Evolutionary conservation across 2,113 vertebrate species (phyloP), one percentile per base, ranked within the genome.

Genomic region (Malurus cyaneus): DNA sequence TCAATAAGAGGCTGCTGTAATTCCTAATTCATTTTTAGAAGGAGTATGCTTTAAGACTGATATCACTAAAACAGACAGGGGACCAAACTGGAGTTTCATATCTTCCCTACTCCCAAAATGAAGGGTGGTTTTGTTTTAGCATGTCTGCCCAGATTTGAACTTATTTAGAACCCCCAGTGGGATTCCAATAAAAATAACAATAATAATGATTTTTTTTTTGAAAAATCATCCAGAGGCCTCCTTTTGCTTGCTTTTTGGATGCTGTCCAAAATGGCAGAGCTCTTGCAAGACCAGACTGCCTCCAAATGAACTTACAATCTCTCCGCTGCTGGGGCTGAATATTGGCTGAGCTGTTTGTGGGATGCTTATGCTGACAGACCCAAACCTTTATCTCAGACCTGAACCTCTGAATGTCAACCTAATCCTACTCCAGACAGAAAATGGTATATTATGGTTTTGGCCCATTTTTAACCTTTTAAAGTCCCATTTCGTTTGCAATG

Each of bases 171-270:
- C 34, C 16, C 42, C 80, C 49, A 36, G 18, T 83, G 67, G 59
- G n/a, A 79, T 95, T 71, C 66, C 42, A 78, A 73, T 53, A 42
- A 59, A 66, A 80, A 69, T 56, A 66, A 32, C 26, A 29, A 24
- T n/a, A 34, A 26, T 4, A 54, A 23, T 21, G n/a, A 29, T 34
- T 56, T 44, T 34, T 56, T 44, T 31, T 31, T 9, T 6, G 12
- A 41, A 70, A 59, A 42, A n/a, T 2, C 14, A 81, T 82, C 46
- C 42, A 77, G 41, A 9, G 78, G 62, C 65, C 70, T 76, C 41
- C 69, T 86, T 86, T 87, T 72, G n/a, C 69, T 93, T 60, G 31
- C 23, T 32, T 87, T 87, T 86, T 94, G 91, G 81, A 82, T 80
- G 21, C 46, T 82, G 66, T 82, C 81, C 74, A 85, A 89, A 94